Evolutionary conservation across 1,140 invertebrate genomes (phyloP).

Genomic region (Tenebrio molitor): DNA sequence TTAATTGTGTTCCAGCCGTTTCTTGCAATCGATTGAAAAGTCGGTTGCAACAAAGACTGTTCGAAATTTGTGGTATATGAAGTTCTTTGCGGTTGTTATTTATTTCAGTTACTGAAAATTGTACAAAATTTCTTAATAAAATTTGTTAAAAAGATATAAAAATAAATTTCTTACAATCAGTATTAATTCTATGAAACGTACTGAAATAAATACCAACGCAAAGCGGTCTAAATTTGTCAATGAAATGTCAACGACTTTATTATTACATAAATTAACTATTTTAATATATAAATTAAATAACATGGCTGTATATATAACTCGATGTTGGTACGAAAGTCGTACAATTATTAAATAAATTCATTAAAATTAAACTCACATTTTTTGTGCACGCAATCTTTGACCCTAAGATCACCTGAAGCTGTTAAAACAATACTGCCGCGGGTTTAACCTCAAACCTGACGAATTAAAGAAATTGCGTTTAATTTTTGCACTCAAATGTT

Average conservation of each 20-base stretch:
- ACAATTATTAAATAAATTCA: constrained; percentile 61
- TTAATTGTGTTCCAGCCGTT: constrained; percentile 49
- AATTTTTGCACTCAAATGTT: too few species aligned
- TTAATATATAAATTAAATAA: constrained; percentile 63
- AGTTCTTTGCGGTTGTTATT: constrained; percentile 47
- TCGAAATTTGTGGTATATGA: constrained; percentile 23
- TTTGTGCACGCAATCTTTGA: too few species aligned
- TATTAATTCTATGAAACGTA: constrained; percentile 59
- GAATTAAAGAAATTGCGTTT: too few species aligned
- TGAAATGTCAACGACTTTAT: constrained; percentile 63
- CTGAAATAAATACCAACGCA: constrained; percentile 50
- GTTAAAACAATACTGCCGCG: too few species aligned
- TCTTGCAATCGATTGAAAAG: constrained; percentile 39
- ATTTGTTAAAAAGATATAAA: constrained; percentile 54
- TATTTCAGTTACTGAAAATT: constrained; percentile 51
- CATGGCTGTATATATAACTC: constrained; percentile 65
- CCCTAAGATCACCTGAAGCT: too few species aligned
- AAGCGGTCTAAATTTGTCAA: constrained; percentile 60
- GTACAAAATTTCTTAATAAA: constrained; percentile 64
- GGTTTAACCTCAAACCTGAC: too few species aligned
- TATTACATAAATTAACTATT: constrained; percentile 62
- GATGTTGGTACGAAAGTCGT: constrained; percentile 64
- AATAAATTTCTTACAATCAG: constrained; percentile 59
- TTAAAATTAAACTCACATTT: too few species aligned
- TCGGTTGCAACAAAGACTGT: constrained; percentile 32